Evolutionary conservation across 2,888 invertebrate genomes (phyloP).

Genomic region (Petrolisthes cinctipes): DNA sequence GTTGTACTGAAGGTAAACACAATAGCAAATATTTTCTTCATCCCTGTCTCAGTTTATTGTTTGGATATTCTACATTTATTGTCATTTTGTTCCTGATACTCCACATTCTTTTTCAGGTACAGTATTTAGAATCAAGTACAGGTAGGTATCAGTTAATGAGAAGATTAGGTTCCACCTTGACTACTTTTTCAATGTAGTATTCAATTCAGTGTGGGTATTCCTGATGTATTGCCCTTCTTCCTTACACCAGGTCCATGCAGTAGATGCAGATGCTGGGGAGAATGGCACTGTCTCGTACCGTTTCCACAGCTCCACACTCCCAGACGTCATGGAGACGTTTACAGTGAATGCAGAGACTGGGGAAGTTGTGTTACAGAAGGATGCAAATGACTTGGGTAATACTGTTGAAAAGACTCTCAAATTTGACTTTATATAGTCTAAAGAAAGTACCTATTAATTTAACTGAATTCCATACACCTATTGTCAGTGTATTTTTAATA

Average conservation of each 20-base stretch:
- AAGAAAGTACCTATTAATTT: too few relatives aligned
- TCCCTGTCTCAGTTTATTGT: too few relatives aligned
- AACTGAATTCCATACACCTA: slow-evolving; percentile 73
- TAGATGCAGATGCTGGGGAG: slow-evolving; percentile 91
- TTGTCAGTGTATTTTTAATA: neutral
- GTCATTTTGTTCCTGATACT: too few relatives aligned
- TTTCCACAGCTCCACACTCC: slow-evolving; percentile 71
- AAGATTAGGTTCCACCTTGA: neutral
- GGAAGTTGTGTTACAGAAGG: slow-evolving; percentile 39
- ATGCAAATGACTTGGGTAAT: slow-evolving; percentile 49
- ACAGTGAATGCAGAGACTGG: slow-evolving; percentile 48
- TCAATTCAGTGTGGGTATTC: neutral
- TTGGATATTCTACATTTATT: too few relatives aligned
- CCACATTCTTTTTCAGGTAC: neutral
- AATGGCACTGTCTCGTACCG: slow-evolving; percentile 96
- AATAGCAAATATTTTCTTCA: neutral
- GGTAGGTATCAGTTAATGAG: neutral
- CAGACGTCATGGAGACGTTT: slow-evolving; percentile 44
- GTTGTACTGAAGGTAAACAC: slow-evolving; percentile 75
- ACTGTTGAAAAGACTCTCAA: neutral
- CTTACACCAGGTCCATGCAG: slow-evolving; percentile 79
- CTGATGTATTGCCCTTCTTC: neutral
- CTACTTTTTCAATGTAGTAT: neutral
- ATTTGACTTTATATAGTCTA: too few relatives aligned
- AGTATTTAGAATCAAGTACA: neutral